Evolutionary conservation across 1,140 invertebrate species (phyloP).

Genomic region (Conus betulinus): DNA sequence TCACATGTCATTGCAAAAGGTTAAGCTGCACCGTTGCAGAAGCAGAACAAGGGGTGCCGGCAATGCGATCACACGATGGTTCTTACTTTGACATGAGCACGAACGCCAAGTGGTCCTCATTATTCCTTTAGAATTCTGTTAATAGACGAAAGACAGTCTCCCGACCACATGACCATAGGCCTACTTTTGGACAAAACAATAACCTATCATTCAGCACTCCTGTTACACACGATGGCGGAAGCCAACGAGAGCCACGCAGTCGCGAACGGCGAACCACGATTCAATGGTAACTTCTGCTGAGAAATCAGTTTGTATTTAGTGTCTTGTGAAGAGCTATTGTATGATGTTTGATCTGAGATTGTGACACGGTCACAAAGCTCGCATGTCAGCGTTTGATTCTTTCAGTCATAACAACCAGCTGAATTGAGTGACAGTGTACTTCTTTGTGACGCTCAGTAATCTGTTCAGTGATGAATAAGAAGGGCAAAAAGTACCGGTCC

Average conservation of each 20-base stretch:
- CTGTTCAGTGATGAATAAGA: no score
- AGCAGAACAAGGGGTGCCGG: no score
- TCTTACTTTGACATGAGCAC: no score
- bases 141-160: neutral
- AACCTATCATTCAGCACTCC: neutral
- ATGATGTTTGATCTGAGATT: no score
- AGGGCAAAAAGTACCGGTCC: no score
- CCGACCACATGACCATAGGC: neutral
- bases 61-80: no score
- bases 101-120: no score
- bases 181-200: neutral
- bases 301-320: neutral
- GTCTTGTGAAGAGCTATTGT: neutral
- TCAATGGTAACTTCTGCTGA: neutral
- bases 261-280: conserved; percentile 11
- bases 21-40: no score
- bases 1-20: no score
- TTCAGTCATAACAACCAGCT: neutral
- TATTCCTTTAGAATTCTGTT: neutral
- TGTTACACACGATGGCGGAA: conserved; percentile 14
- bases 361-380: neutral
- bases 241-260: conserved; percentile 24
- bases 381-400: neutral
- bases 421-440: no score
- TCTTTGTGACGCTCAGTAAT: no score